Conservation (phyloP, 2,797 vertebrate species). For the Cuniculus paca region DNA sequence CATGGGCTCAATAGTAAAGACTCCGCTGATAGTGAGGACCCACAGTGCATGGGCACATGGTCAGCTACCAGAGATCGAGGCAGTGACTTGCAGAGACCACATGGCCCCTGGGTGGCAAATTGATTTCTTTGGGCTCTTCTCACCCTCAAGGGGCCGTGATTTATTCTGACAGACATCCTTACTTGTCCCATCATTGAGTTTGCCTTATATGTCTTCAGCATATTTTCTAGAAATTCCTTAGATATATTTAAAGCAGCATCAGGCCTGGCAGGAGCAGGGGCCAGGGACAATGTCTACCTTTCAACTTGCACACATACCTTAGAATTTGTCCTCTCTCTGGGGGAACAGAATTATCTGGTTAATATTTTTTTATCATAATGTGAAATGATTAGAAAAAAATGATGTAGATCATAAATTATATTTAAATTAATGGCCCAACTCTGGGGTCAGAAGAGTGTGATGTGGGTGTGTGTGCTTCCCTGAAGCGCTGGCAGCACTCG, state of each 20-base stretch:
- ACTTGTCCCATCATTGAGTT: neutral
- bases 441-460: neutral
- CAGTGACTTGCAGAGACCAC: neutral
- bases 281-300: neutral
- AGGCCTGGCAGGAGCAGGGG: neutral
- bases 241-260: neutral
- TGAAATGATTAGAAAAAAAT: slow-evolving; percentile 2
- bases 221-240: slow-evolving; percentile 37
- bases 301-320: neutral
- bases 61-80: neutral
- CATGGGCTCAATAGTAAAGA: neutral
- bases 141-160: neutral
- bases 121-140: neutral
- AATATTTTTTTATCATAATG: slow-evolving; percentile 26
- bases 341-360: neutral
- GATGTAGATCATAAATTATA: neutral
- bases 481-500: neutral
- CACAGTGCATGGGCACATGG: neutral
- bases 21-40: neutral
- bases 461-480: neutral
- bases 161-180: neutral
- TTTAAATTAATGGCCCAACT: slow-evolving; percentile 1
- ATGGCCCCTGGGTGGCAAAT: neutral
- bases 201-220: neutral
- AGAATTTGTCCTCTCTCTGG: neutral